phyloP scores from a whole-genome alignment of 2,888 invertebrate species.

The Seira ritae region DNA sequence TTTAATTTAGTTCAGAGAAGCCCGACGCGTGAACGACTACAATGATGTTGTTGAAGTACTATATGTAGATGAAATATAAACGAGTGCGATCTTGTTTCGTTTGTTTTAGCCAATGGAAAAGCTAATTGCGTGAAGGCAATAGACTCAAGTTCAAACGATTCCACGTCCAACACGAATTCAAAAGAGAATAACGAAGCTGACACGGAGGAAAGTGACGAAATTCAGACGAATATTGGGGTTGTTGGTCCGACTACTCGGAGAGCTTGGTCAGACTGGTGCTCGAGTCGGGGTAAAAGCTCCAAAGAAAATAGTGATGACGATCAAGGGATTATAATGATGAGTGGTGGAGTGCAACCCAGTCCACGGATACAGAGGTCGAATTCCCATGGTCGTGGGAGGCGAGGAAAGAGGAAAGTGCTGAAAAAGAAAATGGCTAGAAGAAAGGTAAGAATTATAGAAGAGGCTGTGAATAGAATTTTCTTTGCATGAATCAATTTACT shows the following conservation, averaged over 20 bases:
- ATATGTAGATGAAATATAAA: too few species aligned
- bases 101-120: conserved; percentile 67
- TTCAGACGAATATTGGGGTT: conserved; percentile 73
- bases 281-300: conserved; percentile 78
- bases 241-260: conserved; percentile 84
- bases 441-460: conserved; percentile 63
- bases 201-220: conserved; percentile 75
- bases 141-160: conserved; percentile 74
- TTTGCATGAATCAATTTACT: not conserved
- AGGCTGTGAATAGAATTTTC: conserved; percentile 4
- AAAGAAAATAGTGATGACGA: conserved; percentile 74
- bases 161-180: conserved; percentile 75
- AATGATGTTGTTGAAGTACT: too few species aligned
- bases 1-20: too few species aligned
- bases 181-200: conserved; percentile 74
- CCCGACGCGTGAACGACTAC: too few species aligned
- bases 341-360: conserved; percentile 33
- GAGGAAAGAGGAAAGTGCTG: conserved; percentile 77
- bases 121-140: conserved; percentile 67
- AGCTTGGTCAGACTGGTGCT: conserved; percentile 82
- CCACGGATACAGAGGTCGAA: conserved; percentile 73
- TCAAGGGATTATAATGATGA: conserved; percentile 41
- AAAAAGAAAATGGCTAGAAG: conserved; percentile 78
- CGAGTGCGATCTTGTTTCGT: not conserved
- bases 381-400: conserved; percentile 54